Evolutionary conservation across 2,888 invertebrate species (phyloP), one percentile per base, ranked within the genome.

Genomic region (Acleris holmiana): DNA sequence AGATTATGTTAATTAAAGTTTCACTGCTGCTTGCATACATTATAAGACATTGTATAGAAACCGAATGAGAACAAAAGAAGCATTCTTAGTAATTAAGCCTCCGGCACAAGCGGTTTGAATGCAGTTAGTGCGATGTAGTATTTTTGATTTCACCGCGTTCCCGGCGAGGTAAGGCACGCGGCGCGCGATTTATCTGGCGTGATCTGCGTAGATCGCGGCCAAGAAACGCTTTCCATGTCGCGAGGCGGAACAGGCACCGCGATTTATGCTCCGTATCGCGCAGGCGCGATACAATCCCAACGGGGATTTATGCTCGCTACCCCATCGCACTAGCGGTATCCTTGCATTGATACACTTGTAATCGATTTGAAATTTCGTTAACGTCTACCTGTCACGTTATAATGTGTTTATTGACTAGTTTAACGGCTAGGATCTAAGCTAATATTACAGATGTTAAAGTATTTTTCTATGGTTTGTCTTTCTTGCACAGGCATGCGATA

Each of bases 161-260:
- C 60, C 68, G 50, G 46, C 67, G 70, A 72, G 59, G 76, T 78
- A 75, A 68, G 73, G 76, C 77, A 79, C 75, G 77, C 78, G 68
- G 71, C 72, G 70, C 75, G 76, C 80, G 76, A 82, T 83, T 83
- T 84, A 83, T 84, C 78, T 79, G 80, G 71, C 77, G 76, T 79
- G 79, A 82, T 81, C 79, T 78, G 73, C 75, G 76, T 78, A 78
- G 79, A 85, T 85, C 76, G 79, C 80, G 77, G 79, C 78, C 79
- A 80, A 79, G 84, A 85, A 85, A 85, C 79, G 83, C 83, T 87
- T 86, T 86, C 85, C 86, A 84, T 84, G 84, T 86, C 78, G 81
- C 85, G 81, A 85, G 82, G 82, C 84, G 85, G 83, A 85, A 84
- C 79, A 80, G 68, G 72, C 68, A 74, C 74, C 66, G 71, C 76